Percentiles rank a stretch among this genome's conserved stretches.
Evolutionary conservation across 2,888 invertebrate species (phyloP).

Genomic region (Pteria penguin): DNA sequence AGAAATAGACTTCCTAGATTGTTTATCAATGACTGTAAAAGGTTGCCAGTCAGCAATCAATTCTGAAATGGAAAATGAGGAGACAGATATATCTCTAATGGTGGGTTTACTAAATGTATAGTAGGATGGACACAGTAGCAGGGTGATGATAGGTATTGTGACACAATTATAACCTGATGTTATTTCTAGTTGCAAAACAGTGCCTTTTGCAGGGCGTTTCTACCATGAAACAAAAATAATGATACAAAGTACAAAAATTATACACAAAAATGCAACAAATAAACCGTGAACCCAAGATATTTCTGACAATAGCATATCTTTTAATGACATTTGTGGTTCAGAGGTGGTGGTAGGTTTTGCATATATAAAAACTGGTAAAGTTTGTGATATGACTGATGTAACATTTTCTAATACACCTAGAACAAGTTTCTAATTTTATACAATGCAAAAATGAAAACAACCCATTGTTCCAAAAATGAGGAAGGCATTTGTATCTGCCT

Average conservation of each 20-base stretch:
- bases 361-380: conserved; percentile 24
- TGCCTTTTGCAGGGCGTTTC: conserved; percentile 15
- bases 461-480: not conserved
- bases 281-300: conserved; percentile 30
- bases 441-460: conserved; percentile 1
- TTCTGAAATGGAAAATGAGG: not conserved
- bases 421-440: conserved; percentile 2
- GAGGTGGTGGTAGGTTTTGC: not conserved
- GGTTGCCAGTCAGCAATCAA: not conserved
- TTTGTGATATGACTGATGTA: conserved; percentile 10
- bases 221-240: conserved; percentile 10
- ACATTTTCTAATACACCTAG: conserved; percentile 17
- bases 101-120: not conserved
- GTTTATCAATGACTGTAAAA: not conserved
- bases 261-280: not conserved
- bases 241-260: conserved; percentile 1
- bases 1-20: not conserved
- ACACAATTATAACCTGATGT: conserved; percentile 26
- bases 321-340: not conserved
- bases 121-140: conserved; percentile 3
- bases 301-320: conserved; percentile 6
- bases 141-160: not conserved
- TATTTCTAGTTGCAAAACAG: conserved; percentile 13
- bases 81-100: not conserved
- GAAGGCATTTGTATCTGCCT: conserved; percentile 1